Percentiles rank a stretch among this genome's conserved stretches.
Conservation (phyloP, 2,888 invertebrate species). For the Uloborus plumipes region DNA sequence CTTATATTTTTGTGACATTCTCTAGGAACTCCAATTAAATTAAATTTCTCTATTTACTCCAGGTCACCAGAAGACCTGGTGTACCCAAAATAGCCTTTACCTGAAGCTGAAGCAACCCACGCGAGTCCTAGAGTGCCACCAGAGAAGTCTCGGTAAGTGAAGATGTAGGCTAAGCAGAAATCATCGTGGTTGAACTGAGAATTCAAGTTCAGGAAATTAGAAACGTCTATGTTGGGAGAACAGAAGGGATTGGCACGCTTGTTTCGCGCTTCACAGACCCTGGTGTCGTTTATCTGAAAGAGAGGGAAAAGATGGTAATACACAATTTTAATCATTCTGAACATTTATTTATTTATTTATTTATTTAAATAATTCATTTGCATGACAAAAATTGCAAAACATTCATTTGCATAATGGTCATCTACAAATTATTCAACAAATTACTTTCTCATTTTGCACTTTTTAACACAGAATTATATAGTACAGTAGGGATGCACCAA, state of each 20-base stretch:
- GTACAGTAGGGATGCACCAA: too few relatives aligned
- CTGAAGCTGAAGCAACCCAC: slow-evolving; percentile 97
- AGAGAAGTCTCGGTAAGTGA: slow-evolving; percentile 97
- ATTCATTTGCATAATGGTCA: too few relatives aligned
- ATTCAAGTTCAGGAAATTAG: slow-evolving; percentile 97
- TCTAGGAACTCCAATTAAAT: not conserved
- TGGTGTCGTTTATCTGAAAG: slow-evolving; percentile 90
- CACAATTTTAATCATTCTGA: too few relatives aligned
- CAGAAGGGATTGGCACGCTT: slow-evolving; percentile 83
- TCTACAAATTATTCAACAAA: too few relatives aligned
- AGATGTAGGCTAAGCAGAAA: slow-evolving; percentile 99
- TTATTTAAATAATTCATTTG: too few relatives aligned
- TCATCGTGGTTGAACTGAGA: slow-evolving; percentile 97
- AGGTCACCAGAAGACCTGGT: too few relatives aligned
- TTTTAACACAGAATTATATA: too few relatives aligned
- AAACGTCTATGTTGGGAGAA: slow-evolving; percentile 97
- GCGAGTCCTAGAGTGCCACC: slow-evolving; percentile 98
- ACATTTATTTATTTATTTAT: too few relatives aligned
- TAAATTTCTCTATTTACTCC: not conserved
- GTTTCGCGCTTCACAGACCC: slow-evolving; percentile 79
- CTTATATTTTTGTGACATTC: too few relatives aligned
- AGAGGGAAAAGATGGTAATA: not conserved
- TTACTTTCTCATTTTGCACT: too few relatives aligned
- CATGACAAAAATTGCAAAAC: too few relatives aligned
- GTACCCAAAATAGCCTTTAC: slow-evolving; percentile 67